A percentile compares a stretch with the other conserved stretches of the same genome.
phyloP scores from a whole-genome alignment of 1,140 invertebrate genomes.

The Kradibia gibbosae region DNA sequence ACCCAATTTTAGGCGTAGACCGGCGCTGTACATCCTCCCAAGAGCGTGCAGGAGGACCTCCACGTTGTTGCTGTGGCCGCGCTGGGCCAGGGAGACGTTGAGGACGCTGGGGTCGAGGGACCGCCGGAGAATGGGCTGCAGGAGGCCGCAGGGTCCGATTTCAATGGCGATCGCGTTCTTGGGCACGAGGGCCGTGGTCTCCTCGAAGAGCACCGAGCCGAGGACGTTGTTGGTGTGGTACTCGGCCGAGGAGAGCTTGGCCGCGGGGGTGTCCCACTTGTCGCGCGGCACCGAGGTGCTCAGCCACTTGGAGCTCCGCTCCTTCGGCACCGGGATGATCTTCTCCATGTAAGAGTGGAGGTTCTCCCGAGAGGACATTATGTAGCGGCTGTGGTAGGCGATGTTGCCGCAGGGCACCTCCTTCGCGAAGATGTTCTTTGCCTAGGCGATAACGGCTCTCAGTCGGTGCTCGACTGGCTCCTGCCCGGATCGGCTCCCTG shows the following conservation, averaged over 20 bases:
- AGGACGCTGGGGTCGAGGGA: constrained; percentile 74
- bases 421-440: constrained; percentile 83
- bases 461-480: too few species aligned
- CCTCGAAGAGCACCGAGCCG: constrained; percentile 88
- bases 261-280: constrained; percentile 81
- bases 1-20: constrained; percentile 75
- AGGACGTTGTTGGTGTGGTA: constrained; percentile 95
- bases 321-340: constrained; percentile 80
- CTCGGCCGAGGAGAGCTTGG: constrained; percentile 85
- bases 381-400: constrained; percentile 83
- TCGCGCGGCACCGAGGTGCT: constrained; percentile 86
- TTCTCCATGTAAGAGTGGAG: constrained; percentile 81
- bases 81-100: constrained; percentile 87
- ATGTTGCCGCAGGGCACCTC: constrained; percentile 80
- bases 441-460: constrained; percentile 62
- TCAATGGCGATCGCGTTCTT: constrained; percentile 85
- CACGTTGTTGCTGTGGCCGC: constrained; percentile 80
- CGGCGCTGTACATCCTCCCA: constrained; percentile 79
- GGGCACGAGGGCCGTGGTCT: constrained; percentile 84
- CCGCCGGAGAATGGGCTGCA: constrained; percentile 79
- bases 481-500: too few species aligned
- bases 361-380: constrained; percentile 77
- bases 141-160: constrained; percentile 87
- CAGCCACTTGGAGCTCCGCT: constrained; percentile 86
- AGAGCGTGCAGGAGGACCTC: constrained; percentile 82